Base-by-base conservation (phyloP, 1,140 invertebrate genomes). In the Phthorimaea operculella region DNA sequence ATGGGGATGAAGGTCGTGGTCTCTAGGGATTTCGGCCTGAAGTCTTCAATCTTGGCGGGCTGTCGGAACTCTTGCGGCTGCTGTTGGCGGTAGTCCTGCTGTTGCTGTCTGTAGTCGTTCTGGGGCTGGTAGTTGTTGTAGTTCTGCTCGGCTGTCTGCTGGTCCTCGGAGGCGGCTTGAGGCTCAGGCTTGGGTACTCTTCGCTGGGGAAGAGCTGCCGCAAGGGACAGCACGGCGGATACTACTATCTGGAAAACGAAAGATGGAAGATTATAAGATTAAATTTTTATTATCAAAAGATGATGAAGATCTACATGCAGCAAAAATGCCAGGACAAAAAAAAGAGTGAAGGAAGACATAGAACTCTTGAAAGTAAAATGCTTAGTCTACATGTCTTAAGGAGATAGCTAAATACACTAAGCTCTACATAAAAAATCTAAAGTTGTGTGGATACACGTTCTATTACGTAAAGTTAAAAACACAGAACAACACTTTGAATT, bases 1-100 rank as follows among this genome's bases (percentile, higher is more conserved):
- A 94, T 94, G 15, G 92, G 92, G 62, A 94, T 92, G 62, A 87
- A 90, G 4, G 92, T 94, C 47, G 91, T 91, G 1, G 88, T 89
- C 39, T 87, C 83, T 51, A 85, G 52, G 51, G 75, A 71, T 62
- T 75, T 83, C 28, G 77, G 73, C 58, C 81, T 76, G 66, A 79
- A 74, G 67, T 83, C 76, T 12, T 83, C 71, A 33, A 76, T 53
- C 55, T 73, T 74, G 11, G 68, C 51, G n/a, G n/a, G n/a, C 52
- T 59, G 57, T 56, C 75, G 75, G 71, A 64, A 28, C 6, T 28
- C 21, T 28, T 28, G 21, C 21, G 21, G 21, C 51, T 75, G 64
- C 49, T 66, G 71, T n/a, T 17, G 54, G 6, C 21, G 21, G 21
- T 28, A 28, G 11, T 57, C 54, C 44, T 66, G 71, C 15, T 17